A percentile compares a stretch with the other conserved stretches of the same genome.
Evolutionary conservation across 35 echinoderm and acorn worm genomes (phyloP).

Genomic region (Antedon bifida): DNA sequence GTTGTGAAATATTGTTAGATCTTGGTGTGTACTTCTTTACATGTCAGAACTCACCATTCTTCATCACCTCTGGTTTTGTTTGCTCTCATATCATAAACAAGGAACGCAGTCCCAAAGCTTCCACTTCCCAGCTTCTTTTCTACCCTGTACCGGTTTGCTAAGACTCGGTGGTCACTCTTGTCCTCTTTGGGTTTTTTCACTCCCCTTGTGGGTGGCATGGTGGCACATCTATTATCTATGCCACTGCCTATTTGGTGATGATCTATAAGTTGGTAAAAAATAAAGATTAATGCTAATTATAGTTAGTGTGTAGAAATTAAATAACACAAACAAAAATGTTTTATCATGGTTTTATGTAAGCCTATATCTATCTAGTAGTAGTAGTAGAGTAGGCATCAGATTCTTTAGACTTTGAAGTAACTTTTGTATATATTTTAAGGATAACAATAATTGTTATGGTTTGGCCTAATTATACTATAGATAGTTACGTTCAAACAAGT

Average conservation of each 20-base stretch:
- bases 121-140: slow-evolving; percentile 96
- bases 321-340: too few species aligned
- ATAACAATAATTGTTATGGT: too few species aligned
- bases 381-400: too few species aligned
- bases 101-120: slow-evolving; percentile 87
- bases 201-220: slow-evolving; percentile 80
- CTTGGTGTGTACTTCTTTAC: too few species aligned
- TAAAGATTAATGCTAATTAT: not conserved
- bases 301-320: too few species aligned
- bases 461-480: too few species aligned
- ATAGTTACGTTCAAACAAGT: too few species aligned
- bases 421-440: too few species aligned
- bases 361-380: too few species aligned
- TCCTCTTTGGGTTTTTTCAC: slow-evolving; percentile 96
- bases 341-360: too few species aligned
- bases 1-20: too few species aligned
- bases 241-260: not conserved
- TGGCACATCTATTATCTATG: not conserved
- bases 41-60: slow-evolving; percentile 46
- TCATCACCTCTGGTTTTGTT: slow-evolving; percentile 73
- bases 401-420: too few species aligned
- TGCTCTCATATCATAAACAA: slow-evolving; percentile 91
- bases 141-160: slow-evolving; percentile 83
- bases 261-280: not conserved
- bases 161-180: slow-evolving; percentile 76